Evolutionary conservation across 2,797 vertebrate species (phyloP).

Genomic region (Pelochelys cantorii): DNA sequence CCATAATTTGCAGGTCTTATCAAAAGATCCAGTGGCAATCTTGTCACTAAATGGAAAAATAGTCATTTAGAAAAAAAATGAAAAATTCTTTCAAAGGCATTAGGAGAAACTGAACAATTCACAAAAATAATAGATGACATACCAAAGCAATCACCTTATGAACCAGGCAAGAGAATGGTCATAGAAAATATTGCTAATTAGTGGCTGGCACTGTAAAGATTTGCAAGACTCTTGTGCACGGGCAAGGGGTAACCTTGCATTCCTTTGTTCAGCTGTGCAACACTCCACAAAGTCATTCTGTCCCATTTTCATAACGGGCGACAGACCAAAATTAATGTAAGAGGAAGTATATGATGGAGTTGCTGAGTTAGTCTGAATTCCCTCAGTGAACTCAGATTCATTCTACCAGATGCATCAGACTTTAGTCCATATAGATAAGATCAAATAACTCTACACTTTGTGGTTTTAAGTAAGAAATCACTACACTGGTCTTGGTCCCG

Average conservation of each 20-base stretch:
- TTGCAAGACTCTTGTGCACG: background rate
- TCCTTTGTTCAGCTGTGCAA: background rate
- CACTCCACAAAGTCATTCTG: background rate
- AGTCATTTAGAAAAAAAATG: background rate
- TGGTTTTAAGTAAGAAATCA: background rate
- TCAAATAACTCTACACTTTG: background rate
- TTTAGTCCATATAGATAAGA: background rate
- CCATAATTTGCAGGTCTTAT: constrained; percentile 97
- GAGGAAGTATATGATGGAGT: background rate
- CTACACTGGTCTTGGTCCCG: background rate
- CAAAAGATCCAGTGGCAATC: constrained; percentile 97
- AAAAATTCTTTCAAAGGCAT: background rate
- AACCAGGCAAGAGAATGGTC: no score
- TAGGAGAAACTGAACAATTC: background rate
- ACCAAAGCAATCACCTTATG: background rate
- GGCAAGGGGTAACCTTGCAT: background rate
- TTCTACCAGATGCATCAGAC: background rate
- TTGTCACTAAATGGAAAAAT: constrained; percentile 86
- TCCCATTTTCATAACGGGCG: background rate
- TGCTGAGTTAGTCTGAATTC: background rate
- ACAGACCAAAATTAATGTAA: background rate
- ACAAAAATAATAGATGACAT: background rate
- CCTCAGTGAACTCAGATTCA: background rate
- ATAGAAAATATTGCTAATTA: no score
- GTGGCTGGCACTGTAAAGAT: background rate